Percentiles rank a stretch among this genome's conserved stretches.
These are phyloP conservation scores for Mionectes olivaceus DNA, from an alignment of 2,797 vertebrate genomes.

Conservation along the genomic window DNA sequence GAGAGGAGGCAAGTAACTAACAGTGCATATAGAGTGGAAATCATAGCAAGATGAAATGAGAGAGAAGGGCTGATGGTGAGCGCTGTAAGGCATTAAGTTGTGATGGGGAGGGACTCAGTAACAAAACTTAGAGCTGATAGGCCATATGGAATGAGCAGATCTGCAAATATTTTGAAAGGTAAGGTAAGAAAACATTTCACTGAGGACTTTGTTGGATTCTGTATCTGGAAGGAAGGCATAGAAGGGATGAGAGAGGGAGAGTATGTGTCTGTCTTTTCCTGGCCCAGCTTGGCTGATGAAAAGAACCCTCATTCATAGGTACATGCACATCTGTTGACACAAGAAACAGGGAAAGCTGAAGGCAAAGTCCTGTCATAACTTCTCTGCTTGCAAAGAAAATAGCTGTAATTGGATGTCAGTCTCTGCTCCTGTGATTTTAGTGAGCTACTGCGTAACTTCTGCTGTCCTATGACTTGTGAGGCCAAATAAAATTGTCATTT, in stretches of 20 bases:
- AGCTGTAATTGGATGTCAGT: neutral
- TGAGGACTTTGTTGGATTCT: neutral
- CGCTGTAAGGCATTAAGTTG: neutral
- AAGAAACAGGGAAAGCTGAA: neutral
- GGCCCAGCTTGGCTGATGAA: neutral
- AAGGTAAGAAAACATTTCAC: neutral
- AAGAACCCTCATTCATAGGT: neutral
- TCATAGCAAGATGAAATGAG: neutral
- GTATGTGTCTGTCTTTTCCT: neutral
- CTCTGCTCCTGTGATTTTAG: neutral
- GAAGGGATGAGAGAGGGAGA: neutral
- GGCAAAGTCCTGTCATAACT: neutral
- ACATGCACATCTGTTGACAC: neutral
- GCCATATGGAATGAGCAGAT: neutral
- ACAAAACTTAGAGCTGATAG: neutral
- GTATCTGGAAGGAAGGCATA: neutral
- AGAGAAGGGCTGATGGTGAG: neutral
- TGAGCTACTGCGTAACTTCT: neutral
- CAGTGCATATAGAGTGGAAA: neutral
- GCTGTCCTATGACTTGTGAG: neutral
- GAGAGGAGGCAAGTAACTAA: neutral
- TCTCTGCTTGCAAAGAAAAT: conserved; percentile 8
- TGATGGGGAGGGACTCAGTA: neutral
- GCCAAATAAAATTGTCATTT: neutral
- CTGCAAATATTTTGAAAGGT: neutral